phyloP scores from a whole-genome alignment of 2,113 vertebrate species.

The Glaucidium brasilianum region DNA sequence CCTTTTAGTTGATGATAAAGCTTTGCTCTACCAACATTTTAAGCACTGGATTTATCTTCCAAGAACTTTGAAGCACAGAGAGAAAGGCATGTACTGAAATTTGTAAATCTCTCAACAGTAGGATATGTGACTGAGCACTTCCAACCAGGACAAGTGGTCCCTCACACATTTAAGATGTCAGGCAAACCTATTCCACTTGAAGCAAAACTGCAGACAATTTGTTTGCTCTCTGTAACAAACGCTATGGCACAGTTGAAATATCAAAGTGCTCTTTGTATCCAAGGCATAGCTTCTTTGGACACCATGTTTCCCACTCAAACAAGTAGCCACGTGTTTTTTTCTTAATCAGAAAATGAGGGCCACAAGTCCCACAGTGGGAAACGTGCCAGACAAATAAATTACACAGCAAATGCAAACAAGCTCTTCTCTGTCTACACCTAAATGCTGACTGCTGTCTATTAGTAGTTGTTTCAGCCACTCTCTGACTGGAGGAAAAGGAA shows the following conservation, averaged over 20 bases:
- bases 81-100: neutral
- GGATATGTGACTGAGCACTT: neutral
- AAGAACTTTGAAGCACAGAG: neutral
- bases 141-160: neutral
- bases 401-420: neutral
- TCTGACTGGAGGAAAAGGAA: neutral
- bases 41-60: neutral
- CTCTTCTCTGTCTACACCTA: neutral
- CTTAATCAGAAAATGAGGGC: neutral
- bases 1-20: neutral
- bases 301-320: neutral
- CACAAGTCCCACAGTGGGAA: neutral
- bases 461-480: neutral
- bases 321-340: neutral
- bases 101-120: neutral
- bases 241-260: neutral
- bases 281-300: neutral
- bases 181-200: neutral
- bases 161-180: neutral
- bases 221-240: neutral
- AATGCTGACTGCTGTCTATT: neutral
- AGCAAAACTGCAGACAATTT: conserved; percentile 7
- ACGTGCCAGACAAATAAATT: neutral
- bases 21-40: conserved; percentile 5
- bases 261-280: neutral